These are phyloP conservation scores for Acrossocheilus fasciatus DNA, from an alignment of 2,797 vertebrate genomes.

Conservation along the genomic window DNA sequence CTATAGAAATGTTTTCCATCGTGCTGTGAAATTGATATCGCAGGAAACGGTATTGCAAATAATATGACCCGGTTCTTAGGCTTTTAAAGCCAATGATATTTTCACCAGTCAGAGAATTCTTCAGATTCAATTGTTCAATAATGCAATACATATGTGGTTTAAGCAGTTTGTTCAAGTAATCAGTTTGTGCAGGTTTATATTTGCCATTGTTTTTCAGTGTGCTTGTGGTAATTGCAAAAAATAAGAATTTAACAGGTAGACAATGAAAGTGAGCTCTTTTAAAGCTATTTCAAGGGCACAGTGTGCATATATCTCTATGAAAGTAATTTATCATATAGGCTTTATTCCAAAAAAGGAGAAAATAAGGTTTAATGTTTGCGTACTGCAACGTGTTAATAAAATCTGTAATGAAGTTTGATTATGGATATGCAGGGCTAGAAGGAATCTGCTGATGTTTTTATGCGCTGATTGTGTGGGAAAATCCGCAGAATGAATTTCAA, in stretches of 20 bases:
- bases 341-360: slow-evolving; percentile 26
- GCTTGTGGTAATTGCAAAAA: slow-evolving; percentile 3
- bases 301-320: not conserved
- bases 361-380: slow-evolving; percentile 25
- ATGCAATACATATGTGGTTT: slow-evolving; percentile 12
- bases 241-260: not conserved
- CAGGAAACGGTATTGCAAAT: slow-evolving; percentile 35
- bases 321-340: not conserved
- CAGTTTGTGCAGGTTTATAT: not conserved
- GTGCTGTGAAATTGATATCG: slow-evolving; percentile 40
- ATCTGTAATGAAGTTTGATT: not conserved
- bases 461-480: not conserved
- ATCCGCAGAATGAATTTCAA: not conserved
- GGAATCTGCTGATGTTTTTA: not conserved
- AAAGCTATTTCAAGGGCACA: not conserved
- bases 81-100: slow-evolving; percentile 13
- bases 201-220: not conserved
- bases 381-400: slow-evolving; percentile 31
- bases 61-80: slow-evolving; percentile 12
- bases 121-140: not conserved
- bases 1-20: slow-evolving; percentile 39
- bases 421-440: not conserved
- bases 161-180: not conserved
- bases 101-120: slow-evolving; percentile 25
- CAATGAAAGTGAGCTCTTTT: not conserved